Conservation (phyloP, 2,797 vertebrate genomes). For the Lutjanus campechanus region DNA sequence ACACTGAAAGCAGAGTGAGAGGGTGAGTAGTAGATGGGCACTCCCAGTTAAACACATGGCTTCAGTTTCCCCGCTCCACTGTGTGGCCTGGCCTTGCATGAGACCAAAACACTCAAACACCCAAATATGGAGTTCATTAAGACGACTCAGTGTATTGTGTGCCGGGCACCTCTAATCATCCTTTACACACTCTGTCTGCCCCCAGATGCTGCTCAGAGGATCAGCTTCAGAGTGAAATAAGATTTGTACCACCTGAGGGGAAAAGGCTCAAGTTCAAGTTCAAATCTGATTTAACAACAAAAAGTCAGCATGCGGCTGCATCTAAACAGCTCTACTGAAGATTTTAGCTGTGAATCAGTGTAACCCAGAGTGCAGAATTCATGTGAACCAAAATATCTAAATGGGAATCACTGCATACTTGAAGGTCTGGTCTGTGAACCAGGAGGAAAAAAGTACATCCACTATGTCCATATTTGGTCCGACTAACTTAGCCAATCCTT, state of each 20-base stretch:
- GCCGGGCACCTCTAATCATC: slow-evolving; percentile 48
- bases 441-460: slow-evolving; percentile 57
- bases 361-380: not conserved
- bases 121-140: slow-evolving; percentile 84
- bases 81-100: slow-evolving; percentile 66
- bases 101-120: slow-evolving; percentile 74
- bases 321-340: not conserved
- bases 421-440: slow-evolving; percentile 65
- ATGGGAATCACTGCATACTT: slow-evolving; percentile 68
- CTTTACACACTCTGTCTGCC: slow-evolving; percentile 31
- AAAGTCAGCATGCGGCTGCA: slow-evolving; percentile 4
- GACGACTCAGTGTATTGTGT: slow-evolving; percentile 46
- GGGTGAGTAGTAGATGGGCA: slow-evolving; percentile 55
- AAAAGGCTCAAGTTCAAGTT: not conserved
- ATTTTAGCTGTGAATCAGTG: slow-evolving; percentile 10
- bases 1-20: slow-evolving; percentile 37
- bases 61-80: slow-evolving; percentile 73
- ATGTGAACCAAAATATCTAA: slow-evolving; percentile 48
- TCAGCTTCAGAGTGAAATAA: slow-evolving; percentile 18
- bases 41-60: slow-evolving; percentile 75
- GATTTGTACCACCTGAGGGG: not conserved
- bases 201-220: not conserved
- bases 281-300: not conserved
- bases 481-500: slow-evolving; percentile 65
- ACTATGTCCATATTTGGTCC: slow-evolving; percentile 87